Evolutionary conservation across 2,113 vertebrate species (phyloP).

Genomic region (Hippoglossus stenolepis): DNA sequence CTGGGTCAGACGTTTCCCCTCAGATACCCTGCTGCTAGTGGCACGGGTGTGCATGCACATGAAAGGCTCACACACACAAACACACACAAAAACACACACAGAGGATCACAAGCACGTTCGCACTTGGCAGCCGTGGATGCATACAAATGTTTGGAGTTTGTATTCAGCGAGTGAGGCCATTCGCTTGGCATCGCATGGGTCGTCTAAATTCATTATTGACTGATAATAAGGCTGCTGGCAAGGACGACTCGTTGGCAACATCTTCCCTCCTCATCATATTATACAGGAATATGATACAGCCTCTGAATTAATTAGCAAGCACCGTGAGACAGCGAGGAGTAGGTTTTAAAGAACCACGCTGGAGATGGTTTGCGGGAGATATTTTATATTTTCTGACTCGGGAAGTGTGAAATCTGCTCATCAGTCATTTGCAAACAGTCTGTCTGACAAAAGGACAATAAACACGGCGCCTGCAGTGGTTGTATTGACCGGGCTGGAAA

Average conservation of each 20-base stretch:
- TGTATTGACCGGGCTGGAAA: conserved; percentile 40
- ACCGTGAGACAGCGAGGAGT: conserved; percentile 15
- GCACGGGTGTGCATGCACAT: neutral
- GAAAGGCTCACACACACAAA: neutral
- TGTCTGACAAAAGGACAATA: conserved; percentile 19
- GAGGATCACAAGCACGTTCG: neutral
- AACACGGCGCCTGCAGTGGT: conserved; percentile 27
- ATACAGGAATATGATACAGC: conserved; percentile 44
- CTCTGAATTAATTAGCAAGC: conserved; percentile 45
- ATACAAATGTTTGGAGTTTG: conserved; percentile 22
- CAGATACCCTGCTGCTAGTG: conserved; percentile 19
- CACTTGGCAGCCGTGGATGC: neutral
- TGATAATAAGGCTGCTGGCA: conserved; percentile 66
- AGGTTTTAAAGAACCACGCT: conserved; percentile 26
- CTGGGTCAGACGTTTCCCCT: conserved; percentile 63
- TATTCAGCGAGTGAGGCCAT: conserved; percentile 23
- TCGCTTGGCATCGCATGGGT: conserved; percentile 15
- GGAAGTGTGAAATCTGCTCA: conserved; percentile 31
- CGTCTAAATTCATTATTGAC: conserved; percentile 60
- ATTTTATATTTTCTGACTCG: conserved; percentile 23
- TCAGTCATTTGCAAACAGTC: conserved; percentile 3
- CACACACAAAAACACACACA: neutral
- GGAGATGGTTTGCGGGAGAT: conserved; percentile 2
- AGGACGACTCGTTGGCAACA: conserved; percentile 51
- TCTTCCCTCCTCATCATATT: conserved; percentile 32